Evolutionary conservation across 2,888 invertebrate genomes (phyloP), one percentile per base, ranked within the genome.

Genomic region (Ommatoiulus sabulosus): DNA sequence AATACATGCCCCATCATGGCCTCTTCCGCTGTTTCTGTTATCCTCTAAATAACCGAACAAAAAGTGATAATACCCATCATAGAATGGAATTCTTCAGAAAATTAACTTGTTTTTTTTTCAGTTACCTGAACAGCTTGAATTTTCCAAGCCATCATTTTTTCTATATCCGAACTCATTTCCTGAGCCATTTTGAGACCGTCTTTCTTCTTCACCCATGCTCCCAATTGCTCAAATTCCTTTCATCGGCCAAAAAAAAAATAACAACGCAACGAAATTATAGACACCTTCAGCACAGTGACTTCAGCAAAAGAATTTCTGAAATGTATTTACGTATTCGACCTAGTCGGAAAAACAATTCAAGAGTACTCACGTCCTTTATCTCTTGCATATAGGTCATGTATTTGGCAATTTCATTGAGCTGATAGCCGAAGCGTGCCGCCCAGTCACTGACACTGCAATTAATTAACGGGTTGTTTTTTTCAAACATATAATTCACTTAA

Each of bases 51-150:
- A 20, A 89, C 35, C 85, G 15, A n/a, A 88, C 44, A 12, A 44
- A 85, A 84, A 3, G 52, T 24, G 20, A 2, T 10, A 72, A 52
- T 15, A 52, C 52, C 15, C 52, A 10, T 52, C 15, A 52, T 52
- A 4, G 15, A 46, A 35, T 35, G 35, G 35, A 35, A 35, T 35
- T 35, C 2, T 2, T 0, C 35, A 15, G 17, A 17, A 5, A 84
- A 43, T 24, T 35, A 35, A n/a, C n/a, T 85, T 85, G 12, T 24
- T n/a, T 35, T 85, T 44, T 46, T 85, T 20, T 35, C 52, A 57
- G 24, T 86, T 93, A 97, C 97, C 93, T 94, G 94, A 89, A 97
- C 96, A n/a, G 97, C 97, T 91, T 97, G 96, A 94, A 97, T 96
- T 94, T 97, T 97, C 91, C 96, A 95, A 85, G 96, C 95, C 91